Conservation (phyloP, 2,888 invertebrate genomes). For the Epinotia demarniana region DNA sequence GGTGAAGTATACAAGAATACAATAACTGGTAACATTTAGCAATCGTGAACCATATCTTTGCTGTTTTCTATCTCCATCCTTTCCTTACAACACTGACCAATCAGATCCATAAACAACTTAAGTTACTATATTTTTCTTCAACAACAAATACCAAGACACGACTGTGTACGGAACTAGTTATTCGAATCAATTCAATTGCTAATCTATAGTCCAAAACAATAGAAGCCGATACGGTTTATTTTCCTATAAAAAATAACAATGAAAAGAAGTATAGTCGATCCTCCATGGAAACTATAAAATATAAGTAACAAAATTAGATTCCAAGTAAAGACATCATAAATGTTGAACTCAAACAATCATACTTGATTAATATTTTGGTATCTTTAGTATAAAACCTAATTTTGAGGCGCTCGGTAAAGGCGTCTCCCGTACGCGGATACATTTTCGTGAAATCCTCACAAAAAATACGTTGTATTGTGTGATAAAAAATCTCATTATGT, state of each 20-base stretch:
- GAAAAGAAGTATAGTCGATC: not conserved
- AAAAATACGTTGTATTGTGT: slow-evolving; percentile 41
- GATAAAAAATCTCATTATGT: slow-evolving; percentile 44
- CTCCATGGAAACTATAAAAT: too few relatives aligned
- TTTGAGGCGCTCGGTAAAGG: not conserved
- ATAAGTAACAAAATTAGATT: not conserved
- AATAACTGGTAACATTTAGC: not conserved
- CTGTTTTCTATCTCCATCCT: not conserved
- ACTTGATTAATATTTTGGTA: not conserved
- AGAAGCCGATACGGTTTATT: not conserved
- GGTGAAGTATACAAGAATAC: not conserved
- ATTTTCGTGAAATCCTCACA: slow-evolving; percentile 28
- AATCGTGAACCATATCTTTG: not conserved
- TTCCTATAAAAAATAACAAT: not conserved
- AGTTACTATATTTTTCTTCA: not conserved
- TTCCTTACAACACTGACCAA: not conserved
- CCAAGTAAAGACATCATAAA: not conserved
- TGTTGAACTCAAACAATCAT: not conserved
- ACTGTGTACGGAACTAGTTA: not conserved
- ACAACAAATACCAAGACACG: not conserved
- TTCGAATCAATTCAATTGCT: not conserved
- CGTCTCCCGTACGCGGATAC: slow-evolving; percentile 6
- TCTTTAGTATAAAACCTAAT: too few relatives aligned
- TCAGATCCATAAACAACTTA: too few relatives aligned
- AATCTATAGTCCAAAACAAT: not conserved